These are phyloP conservation scores for Amblyornis subalaris DNA, from an alignment of 2,113 vertebrate genomes.

Conservation along the genomic window DNA sequence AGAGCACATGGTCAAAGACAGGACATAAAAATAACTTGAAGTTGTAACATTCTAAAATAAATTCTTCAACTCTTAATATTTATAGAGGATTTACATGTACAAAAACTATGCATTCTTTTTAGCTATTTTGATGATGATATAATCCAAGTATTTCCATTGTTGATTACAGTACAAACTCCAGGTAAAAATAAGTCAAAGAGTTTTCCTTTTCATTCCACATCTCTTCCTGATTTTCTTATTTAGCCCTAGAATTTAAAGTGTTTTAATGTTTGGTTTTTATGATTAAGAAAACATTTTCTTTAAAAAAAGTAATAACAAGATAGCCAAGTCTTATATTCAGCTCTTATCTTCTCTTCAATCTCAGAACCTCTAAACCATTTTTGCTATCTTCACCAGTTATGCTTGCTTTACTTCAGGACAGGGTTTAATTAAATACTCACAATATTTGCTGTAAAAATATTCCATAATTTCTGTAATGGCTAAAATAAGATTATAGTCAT, in stretches of 20 bases:
- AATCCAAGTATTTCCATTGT: neutral
- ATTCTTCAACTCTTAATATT: neutral
- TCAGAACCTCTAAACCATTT: neutral
- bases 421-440: constrained; percentile 25
- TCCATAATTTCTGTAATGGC: constrained; percentile 2
- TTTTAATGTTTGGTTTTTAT: neutral
- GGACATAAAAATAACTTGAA: neutral
- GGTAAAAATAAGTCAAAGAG: neutral
- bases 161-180: neutral
- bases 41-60: neutral
- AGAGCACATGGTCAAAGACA: neutral
- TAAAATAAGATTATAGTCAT: constrained; percentile 52
- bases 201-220: neutral
- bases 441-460: constrained; percentile 49
- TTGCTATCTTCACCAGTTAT: neutral
- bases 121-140: neutral
- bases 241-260: neutral
- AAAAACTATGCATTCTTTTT: neutral
- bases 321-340: neutral
- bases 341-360: neutral
- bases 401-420: constrained; percentile 17
- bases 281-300: neutral
- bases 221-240: neutral
- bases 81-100: neutral
- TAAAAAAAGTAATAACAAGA: neutral